Evolutionary conservation across 2,113 vertebrate species (phyloP).

Genomic region (Ammospiza caudacuta): DNA sequence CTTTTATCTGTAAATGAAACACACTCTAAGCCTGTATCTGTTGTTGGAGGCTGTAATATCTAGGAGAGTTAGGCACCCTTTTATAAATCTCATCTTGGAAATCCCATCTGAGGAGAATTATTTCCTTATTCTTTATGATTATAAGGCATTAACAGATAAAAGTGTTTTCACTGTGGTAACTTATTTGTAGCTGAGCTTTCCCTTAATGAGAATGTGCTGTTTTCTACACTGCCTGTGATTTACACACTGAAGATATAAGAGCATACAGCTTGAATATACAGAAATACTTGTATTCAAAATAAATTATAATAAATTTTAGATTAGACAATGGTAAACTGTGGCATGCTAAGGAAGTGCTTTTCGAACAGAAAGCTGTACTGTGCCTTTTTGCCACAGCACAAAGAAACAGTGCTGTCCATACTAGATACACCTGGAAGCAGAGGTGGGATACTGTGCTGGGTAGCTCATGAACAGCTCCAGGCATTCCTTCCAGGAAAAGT

Average conservation of each 20-base stretch:
- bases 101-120: conserved; percentile 15
- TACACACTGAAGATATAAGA: neutral
- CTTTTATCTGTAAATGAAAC: conserved; percentile 57
- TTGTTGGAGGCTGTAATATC: conserved; percentile 19
- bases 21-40: neutral
- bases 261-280: neutral
- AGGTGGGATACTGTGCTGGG: neutral
- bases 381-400: neutral
- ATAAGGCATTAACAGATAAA: conserved; percentile 30
- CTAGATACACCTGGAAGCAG: neutral
- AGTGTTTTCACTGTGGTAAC: conserved; percentile 2
- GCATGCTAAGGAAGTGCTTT: neutral
- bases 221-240: neutral
- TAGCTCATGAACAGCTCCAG: neutral
- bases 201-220: neutral
- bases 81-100: conserved; percentile 35
- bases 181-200: conserved; percentile 30
- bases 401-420: neutral
- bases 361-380: neutral
- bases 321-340: neutral
- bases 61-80: conserved; percentile 36
- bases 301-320: neutral
- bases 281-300: neutral
- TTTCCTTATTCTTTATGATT: conserved; percentile 47
- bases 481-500: neutral